phyloP scores from a whole-genome alignment of 2,113 vertebrate genomes.

The Stercorarius parasiticus region DNA sequence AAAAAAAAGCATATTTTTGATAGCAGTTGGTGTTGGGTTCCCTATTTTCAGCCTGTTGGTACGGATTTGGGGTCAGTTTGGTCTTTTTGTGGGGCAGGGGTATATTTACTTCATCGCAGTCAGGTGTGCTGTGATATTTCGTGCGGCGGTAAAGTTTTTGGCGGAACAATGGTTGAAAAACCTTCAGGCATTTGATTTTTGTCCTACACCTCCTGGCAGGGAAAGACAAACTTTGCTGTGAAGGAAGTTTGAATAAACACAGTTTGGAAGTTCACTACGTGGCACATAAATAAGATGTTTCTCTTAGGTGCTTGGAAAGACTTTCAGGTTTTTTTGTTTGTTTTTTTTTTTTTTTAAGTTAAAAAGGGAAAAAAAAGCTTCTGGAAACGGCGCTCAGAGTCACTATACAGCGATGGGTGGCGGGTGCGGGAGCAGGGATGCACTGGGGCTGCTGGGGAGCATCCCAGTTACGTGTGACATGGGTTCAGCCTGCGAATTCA shows the following conservation, averaged over 20 bases:
- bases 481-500: background rate
- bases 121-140: background rate
- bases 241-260: background rate
- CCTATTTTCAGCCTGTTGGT: background rate
- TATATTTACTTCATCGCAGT: background rate
- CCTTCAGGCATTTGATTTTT: background rate
- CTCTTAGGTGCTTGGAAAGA: background rate
- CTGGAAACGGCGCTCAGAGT: background rate
- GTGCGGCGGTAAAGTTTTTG: background rate
- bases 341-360: background rate
- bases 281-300: background rate
- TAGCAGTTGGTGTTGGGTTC: background rate
- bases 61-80: background rate
- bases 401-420: no score
- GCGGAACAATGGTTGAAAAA: background rate
- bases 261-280: background rate
- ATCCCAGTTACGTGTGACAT: accelerated
- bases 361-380: background rate
- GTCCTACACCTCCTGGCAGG: background rate
- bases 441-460: background rate
- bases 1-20: background rate
- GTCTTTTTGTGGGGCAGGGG: background rate
- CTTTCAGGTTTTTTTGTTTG: background rate
- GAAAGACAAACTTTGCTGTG: background rate
- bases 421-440: background rate